Conservation (phyloP, 2,888 invertebrate genomes). For the Laspeyria flexula region DNA sequence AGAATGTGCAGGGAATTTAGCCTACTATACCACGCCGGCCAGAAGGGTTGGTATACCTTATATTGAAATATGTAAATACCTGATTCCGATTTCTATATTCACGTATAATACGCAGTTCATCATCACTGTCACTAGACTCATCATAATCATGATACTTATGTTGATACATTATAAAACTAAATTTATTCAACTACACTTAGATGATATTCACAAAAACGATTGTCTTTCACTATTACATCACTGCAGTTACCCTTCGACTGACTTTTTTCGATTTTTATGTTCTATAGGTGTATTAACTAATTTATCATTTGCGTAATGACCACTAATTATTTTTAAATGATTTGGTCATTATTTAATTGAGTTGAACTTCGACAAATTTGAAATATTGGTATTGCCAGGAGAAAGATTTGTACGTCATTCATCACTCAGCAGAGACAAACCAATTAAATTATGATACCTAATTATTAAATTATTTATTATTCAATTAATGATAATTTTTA, state of each 20-base stretch:
- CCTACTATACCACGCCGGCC: too few relatives aligned
- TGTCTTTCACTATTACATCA: too few relatives aligned
- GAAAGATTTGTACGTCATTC: too few relatives aligned
- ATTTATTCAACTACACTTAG: background rate
- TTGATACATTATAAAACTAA: slow-evolving; percentile 9
- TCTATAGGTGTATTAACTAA: slow-evolving; percentile 17
- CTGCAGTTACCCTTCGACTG: background rate
- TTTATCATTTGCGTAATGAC: slow-evolving; percentile 11
- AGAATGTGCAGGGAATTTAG: too few relatives aligned
- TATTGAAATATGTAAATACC: slow-evolving; percentile 15
- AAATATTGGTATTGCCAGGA: too few relatives aligned
- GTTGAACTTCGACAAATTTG: too few relatives aligned
- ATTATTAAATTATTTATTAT: too few relatives aligned
- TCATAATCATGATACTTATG: slow-evolving; percentile 14
- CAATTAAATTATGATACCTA: too few relatives aligned
- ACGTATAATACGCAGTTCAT: slow-evolving; percentile 41
- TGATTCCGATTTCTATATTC: slow-evolving; percentile 26
- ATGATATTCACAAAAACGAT: background rate
- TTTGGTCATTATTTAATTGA: background rate
- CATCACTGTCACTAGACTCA: slow-evolving; percentile 49
- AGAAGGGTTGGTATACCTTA: too few relatives aligned
- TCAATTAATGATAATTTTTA: too few relatives aligned
- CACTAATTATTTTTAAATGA: slow-evolving; percentile 32
- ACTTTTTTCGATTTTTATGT: background rate
- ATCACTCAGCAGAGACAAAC: too few relatives aligned